Evolutionary conservation across 2,113 vertebrate species (phyloP).

Genomic region (Zapus hudsonius): DNA sequence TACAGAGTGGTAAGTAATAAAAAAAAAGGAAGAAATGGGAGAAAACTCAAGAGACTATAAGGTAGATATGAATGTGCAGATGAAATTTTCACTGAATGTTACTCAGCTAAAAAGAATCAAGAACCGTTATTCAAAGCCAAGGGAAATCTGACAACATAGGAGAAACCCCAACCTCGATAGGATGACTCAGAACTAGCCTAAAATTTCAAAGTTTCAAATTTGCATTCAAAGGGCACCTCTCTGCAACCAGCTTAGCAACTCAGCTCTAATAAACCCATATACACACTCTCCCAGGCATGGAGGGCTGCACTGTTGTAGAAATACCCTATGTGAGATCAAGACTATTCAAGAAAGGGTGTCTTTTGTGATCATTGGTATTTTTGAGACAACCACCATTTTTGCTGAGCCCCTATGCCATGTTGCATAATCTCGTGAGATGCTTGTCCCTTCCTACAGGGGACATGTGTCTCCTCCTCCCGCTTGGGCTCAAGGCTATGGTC

Average conservation of each 20-base stretch:
- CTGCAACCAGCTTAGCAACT: too few relatives aligned
- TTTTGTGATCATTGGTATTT: rapidly evolving
- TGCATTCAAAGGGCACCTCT: neutral
- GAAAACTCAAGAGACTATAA: neutral
- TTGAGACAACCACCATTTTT: neutral
- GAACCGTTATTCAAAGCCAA: neutral
- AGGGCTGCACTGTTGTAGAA: neutral
- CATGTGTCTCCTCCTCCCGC: too few relatives aligned
- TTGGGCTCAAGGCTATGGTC: neutral
- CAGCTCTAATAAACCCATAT: neutral
- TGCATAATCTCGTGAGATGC: neutral
- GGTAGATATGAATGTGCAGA: neutral
- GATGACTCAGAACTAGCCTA: neutral
- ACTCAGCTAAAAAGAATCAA: neutral
- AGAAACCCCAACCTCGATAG: neutral
- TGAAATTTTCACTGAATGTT: neutral
- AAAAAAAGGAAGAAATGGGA: neutral
- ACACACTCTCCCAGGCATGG: too few relatives aligned
- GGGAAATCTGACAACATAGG: neutral
- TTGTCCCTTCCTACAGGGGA: neutral
- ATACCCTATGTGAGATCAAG: neutral
- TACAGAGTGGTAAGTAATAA: neutral
- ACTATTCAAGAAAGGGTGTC: neutral
- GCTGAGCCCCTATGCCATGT: too few relatives aligned
- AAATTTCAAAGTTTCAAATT: neutral